A percentile compares a stretch with the other conserved stretches of the same genome.
phyloP scores from a whole-genome alignment of 2,888 invertebrate species.

The Candidula unifasciata region DNA sequence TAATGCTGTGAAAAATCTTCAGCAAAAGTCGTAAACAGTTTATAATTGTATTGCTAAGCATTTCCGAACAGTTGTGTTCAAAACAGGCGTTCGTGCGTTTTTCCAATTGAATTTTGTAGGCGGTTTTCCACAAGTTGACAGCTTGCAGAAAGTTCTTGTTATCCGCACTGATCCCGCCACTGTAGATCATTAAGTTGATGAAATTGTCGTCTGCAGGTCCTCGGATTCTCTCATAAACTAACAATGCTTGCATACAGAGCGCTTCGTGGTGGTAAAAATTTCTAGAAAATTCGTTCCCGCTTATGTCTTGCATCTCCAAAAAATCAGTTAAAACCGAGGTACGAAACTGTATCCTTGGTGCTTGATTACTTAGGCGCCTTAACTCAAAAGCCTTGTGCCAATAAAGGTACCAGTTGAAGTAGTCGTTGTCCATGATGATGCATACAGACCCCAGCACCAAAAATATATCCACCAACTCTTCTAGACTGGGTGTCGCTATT shows the following conservation, averaged over 20 bases:
- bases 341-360: not conserved
- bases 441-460: conserved; percentile 27
- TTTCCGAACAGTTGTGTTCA: not conserved
- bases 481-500: not conserved
- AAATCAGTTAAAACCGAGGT: conserved; percentile 11
- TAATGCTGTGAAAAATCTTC: conserved; percentile 3
- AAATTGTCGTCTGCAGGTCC: conserved; percentile 29
- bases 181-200: conserved; percentile 40
- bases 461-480: conserved; percentile 18
- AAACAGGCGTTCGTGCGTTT: not conserved
- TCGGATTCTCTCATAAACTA: conserved; percentile 37
- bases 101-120: conserved; percentile 32
- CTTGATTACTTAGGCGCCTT: not conserved
- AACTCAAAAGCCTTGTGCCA: conserved; percentile 40
- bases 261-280: conserved; percentile 4
- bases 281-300: not conserved
- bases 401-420: not conserved
- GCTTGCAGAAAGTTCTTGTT: conserved; percentile 24
- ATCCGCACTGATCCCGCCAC: conserved; percentile 45
- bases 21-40: conserved; percentile 16
- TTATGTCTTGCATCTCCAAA: conserved; percentile 9
- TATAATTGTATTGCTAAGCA: not conserved
- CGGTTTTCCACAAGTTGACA: conserved; percentile 32
- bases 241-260: conserved; percentile 38
- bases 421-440: conserved; percentile 33